Evolutionary conservation across 1,140 invertebrate species (phyloP).

Genomic region (Dendroctonus ponderosae): DNA sequence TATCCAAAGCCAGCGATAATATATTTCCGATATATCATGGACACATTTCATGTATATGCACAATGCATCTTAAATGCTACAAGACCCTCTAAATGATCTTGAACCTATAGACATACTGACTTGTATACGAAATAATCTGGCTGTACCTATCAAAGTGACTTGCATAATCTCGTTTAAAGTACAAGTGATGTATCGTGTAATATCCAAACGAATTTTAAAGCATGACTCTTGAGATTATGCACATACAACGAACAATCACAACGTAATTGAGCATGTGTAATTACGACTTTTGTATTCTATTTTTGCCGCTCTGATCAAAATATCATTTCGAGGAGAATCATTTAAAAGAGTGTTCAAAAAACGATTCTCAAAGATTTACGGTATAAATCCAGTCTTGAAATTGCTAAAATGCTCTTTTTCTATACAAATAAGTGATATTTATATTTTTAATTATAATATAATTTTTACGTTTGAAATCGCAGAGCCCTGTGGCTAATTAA

Average conservation of each 20-base stretch:
- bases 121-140: background rate
- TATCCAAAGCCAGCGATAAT: no score
- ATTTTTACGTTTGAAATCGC: no score
- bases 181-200: conserved; percentile 11
- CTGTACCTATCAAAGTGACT: conserved; percentile 4
- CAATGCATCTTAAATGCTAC: background rate
- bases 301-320: background rate
- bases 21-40: no score
- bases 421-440: no score
- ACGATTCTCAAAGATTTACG: no score
- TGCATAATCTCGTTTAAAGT: conserved; percentile 1
- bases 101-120: conserved; percentile 10
- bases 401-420: no score
- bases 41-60: background rate
- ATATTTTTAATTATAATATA: no score
- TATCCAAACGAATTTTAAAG: conserved; percentile 10
- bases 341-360: no score
- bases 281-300: conserved; percentile 1
- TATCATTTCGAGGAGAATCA: background rate
- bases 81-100: background rate
- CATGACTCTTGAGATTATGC: conserved; percentile 7
- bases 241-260: conserved; percentile 9
- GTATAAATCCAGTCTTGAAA: no score
- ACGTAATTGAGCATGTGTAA: conserved; percentile 14
- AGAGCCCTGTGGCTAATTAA: no score